Conservation (phyloP, 2,113 vertebrate genomes). For the Halcyon senegalensis region DNA sequence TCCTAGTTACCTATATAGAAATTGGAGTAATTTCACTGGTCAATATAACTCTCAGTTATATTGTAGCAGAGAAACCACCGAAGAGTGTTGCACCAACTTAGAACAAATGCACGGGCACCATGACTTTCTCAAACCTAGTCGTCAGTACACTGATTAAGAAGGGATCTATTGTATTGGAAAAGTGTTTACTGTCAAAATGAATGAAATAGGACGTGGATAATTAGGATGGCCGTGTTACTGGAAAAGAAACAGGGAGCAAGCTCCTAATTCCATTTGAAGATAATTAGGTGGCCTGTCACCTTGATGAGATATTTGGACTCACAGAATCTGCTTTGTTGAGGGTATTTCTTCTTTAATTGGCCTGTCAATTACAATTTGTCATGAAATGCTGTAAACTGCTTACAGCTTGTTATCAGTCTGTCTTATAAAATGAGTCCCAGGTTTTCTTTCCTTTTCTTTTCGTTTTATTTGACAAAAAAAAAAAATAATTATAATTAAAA, state of each 20-base stretch:
- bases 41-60: background rate
- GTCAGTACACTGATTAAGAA: background rate
- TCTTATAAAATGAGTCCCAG: background rate
- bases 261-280: conserved; percentile 20
- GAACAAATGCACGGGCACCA: rapidly evolving
- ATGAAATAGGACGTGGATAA: conserved; percentile 21
- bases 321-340: conserved; percentile 33
- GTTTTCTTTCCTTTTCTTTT: background rate
- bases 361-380: conserved; percentile 46
- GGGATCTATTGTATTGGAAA: background rate
- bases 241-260: background rate
- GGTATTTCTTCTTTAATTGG: conserved; percentile 61
- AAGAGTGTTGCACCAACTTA: background rate
- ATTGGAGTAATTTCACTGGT: background rate
- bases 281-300: conserved; percentile 52
- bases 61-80: background rate
- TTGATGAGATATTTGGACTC: conserved; percentile 25
- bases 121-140: background rate
- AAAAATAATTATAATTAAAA: too few species aligned
- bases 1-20: background rate
- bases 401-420: conserved; percentile 23
- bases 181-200: conserved; percentile 28
- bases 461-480: background rate
- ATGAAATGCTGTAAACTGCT: conserved; percentile 31
- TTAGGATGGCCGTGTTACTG: background rate